Conservation (phyloP, 2,113 vertebrate species). For the Actenoides lindsayi region DNA sequence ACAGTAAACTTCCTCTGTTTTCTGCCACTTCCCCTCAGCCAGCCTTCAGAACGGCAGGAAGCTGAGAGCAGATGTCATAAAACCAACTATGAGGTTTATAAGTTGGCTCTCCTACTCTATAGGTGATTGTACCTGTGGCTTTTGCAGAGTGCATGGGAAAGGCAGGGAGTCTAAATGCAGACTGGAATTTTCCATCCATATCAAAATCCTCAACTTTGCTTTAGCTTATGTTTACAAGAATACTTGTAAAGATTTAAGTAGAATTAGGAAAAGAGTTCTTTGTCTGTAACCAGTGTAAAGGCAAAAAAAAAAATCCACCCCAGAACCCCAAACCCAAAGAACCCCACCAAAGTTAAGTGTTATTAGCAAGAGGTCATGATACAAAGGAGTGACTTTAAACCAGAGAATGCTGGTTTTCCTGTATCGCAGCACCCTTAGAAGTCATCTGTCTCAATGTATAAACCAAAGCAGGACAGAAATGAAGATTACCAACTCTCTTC, state of each 20-base stretch:
- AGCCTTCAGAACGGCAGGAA: background rate
- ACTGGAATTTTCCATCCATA: background rate
- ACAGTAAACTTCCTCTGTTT: slow-evolving; percentile 46
- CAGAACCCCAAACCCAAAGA: background rate
- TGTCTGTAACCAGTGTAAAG: background rate
- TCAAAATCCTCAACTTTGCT: background rate
- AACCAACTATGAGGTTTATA: background rate
- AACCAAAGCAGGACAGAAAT: background rate
- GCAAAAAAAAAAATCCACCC: background rate
- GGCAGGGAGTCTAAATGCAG: background rate
- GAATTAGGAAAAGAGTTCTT: background rate
- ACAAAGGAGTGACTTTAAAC: background rate
- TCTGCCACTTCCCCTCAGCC: slow-evolving; percentile 1
- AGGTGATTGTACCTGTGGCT: background rate
- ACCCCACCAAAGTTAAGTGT: background rate
- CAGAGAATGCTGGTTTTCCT: background rate
- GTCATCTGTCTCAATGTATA: background rate
- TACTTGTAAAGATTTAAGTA: background rate
- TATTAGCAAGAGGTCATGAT: background rate
- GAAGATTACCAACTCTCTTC: background rate
- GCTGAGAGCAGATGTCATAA: background rate
- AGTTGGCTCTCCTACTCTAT: background rate
- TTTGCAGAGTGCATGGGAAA: background rate
- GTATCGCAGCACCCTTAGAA: background rate
- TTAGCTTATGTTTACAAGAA: background rate